phyloP scores from a whole-genome alignment of 2,888 invertebrate genomes.

The Proisotoma minuta region DNA sequence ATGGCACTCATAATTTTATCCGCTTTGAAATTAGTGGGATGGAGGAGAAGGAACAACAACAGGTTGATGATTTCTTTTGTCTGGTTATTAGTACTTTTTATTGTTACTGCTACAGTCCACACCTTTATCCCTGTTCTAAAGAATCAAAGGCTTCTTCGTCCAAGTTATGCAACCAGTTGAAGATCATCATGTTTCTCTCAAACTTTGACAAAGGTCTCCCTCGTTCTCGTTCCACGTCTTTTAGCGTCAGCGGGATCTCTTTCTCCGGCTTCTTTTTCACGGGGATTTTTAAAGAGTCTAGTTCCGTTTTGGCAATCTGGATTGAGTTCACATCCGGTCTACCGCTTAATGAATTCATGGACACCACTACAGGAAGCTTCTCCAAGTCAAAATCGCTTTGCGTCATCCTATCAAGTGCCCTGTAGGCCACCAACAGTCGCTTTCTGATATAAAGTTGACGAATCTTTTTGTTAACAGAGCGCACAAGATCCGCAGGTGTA shows the following conservation, averaged over 20 bases:
- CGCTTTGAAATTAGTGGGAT: not conserved
- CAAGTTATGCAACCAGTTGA: slow-evolving; percentile 86
- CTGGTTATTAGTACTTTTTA: not conserved
- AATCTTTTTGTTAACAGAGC: slow-evolving; percentile 76
- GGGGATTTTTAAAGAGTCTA: slow-evolving; percentile 35
- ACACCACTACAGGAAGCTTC: slow-evolving; percentile 48
- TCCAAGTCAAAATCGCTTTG: slow-evolving; percentile 81
- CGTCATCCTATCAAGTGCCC: slow-evolving; percentile 72
- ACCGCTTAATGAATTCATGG: slow-evolving; percentile 43
- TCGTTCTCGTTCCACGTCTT: slow-evolving; percentile 73
- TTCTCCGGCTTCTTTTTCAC: slow-evolving; percentile 50
- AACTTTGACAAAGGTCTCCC: slow-evolving; percentile 81
- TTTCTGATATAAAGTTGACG: slow-evolving; percentile 76
- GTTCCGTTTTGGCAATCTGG: slow-evolving; percentile 31
- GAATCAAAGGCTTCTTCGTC: slow-evolving; percentile 64
- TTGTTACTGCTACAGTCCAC: too few species aligned
- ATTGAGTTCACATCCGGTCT: slow-evolving; percentile 26
- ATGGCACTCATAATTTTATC: slow-evolving; percentile 5
- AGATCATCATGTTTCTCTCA: slow-evolving; percentile 91
- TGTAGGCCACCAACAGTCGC: slow-evolving; percentile 71
- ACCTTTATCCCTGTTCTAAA: slow-evolving; percentile 24
- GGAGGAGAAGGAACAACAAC: not conserved
- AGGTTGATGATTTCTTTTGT: not conserved
- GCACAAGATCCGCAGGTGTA: slow-evolving; percentile 64
- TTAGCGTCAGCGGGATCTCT: slow-evolving; percentile 64